Base-by-base conservation (phyloP, 2,113 vertebrate genomes). In the Oncorhynchus nerka region DNA sequence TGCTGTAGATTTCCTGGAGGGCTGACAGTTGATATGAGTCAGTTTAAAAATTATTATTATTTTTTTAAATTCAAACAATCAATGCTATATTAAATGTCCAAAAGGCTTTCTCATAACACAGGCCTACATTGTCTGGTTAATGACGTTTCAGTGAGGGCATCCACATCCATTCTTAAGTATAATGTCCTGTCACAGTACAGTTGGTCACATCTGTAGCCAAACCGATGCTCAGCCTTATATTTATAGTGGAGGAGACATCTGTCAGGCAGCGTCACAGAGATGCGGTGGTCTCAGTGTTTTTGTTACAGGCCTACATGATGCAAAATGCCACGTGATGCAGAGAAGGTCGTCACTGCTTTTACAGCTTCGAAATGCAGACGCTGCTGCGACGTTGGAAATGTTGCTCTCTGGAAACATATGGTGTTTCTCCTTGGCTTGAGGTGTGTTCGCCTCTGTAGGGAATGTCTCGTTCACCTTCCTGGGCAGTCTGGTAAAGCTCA, bases 201-300 rank as follows among this genome's bases (percentile, higher is more conserved):
- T 34, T 7, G 34, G 70, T 79, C 79, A 81, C 81, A 84, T 89
- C 87, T 71, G n/a, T 73, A 74, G 83, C 86, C 86, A 88, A 85
- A 85, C 79, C 76, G 5, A 62, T n/a, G 51, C 70, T 49, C 22
- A 19, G 57, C 81, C 71, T 12, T 26, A 13, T 83, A 79, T 84
- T 86, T 81, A 81, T 86, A 88, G 67, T 59, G n/a, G 73, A 81
- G 69, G 68, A 74, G 80, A 81, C 86, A 76, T 87, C 75, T 88
- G 84, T 84, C 81, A 81, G 81, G 76, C 19, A 62, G 59, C 16
- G 4, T 45, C 39, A 16, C n/a, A 68, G 74, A 74, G 77, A 78
- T 81, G 26, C 49, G 74, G 34, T 77, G 75, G 34, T 79, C 39
- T 39, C 71, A 16, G 84, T 74, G 79, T 90, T 87, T 87, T 81